Evolutionary conservation across 2,888 invertebrate genomes (phyloP), one percentile per base, ranked within the genome.

Genomic region (Entomobrya proxima): DNA sequence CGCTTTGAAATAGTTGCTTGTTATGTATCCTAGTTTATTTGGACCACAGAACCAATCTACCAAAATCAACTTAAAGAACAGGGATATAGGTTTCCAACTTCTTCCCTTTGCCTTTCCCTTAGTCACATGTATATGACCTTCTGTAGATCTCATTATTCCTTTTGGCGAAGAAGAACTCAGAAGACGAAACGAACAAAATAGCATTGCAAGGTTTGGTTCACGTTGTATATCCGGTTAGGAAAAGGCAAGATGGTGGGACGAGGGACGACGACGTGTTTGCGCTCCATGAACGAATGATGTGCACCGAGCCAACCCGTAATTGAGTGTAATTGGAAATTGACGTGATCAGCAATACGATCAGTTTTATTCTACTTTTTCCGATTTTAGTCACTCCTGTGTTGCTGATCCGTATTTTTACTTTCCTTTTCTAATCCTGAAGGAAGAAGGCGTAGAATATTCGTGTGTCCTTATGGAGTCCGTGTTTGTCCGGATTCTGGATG

Each of bases 271-370:
- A 52, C 21, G 27, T 75, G 75, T 55, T 75, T 75, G 47, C 47
- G 44, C 55, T 75, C 35, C 35, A 50, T 58, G 58, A 58, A 58
- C 24, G 11, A 61, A 13, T 77, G 44, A 58, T 77, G 85, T 69
- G 61, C 86, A 86, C 47, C 64, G 82, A 81, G 78, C 81, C 74
- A 55, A 69, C 74, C 72, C 74, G 82, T 82, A 86, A 86, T 82
- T 82, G 86, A 78, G 76, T 86, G 86, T 86, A 86, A 86, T 86
- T 86, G 86, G 86, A 82, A 82, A 78, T 86, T 78, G 81, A 86
- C 86, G 86, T 86, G 86, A 86, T 82, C 86, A 82, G 82, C 76
- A 86, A 78, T 74, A 72, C 72, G 72, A 86, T 86, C 86, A 82
- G 64, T 82, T 86, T 74, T 52, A 64, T 64, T 82, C 55, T 75